Base-by-base conservation (phyloP, 2,888 invertebrate species). In the Aphodius sticticus region DNA sequence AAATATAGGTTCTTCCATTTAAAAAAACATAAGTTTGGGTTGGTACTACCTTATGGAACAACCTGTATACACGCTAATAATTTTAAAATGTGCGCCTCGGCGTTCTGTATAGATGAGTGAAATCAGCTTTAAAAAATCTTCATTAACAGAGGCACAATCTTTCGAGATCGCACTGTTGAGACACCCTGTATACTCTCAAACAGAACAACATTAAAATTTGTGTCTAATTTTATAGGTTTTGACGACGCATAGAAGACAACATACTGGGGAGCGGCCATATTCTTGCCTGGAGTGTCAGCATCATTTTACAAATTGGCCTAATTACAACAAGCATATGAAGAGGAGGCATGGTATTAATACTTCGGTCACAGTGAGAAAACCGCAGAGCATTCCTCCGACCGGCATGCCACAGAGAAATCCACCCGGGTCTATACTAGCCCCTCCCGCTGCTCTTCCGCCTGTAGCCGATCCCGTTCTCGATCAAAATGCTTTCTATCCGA, bases 321-420 rank as follows among this genome's bases (percentile, higher is more conserved):
- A 95, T 88, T 95, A 95, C 84, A 95, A 95, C 85, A 95, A 95
- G 84, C 95, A 95, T 86, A 95, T 95, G 94, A 95, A 95, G 88
- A 89, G 95, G 36, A 90, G 95, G 37, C 95, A 95, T 82, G 93
- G 93, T 69, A 89, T 90, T 77, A 89, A 90, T 83, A 90, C 90
- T 2, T 89, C 89, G 82, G 89, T 89, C 0, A 89, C 88, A 5
- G 88, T 88, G 16, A 85, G 90, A 16, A 90, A 89, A 79, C 87
- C 88, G 38, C 89, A 89, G 83, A 87, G 86, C 38, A 90, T 89
- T 81, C 90, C 90, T 38, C 89, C 89, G 1, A 89, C 89, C 5
- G 89, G 89, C 9, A 89, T 88, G 88, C 89, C 89, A 5, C 87
- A 89, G 80, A 83, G 89, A 26, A 89, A 89, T 82, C 89, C 89